phyloP scores from a whole-genome alignment of 2,113 vertebrate species.

The Menura novaehollandiae region DNA sequence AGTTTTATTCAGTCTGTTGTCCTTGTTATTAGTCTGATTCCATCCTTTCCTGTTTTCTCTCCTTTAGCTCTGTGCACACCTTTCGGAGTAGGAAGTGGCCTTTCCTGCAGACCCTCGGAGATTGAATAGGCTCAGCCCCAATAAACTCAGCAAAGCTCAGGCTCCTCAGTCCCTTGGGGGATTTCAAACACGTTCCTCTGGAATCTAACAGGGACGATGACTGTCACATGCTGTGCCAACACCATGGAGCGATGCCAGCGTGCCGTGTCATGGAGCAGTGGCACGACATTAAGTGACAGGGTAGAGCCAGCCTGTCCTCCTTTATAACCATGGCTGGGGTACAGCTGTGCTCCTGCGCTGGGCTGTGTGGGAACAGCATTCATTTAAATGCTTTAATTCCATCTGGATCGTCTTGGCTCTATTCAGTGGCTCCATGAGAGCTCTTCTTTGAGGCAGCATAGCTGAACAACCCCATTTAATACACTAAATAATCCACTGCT shows the following conservation, averaged over 20 bases:
- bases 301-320: background rate
- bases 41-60: background rate
- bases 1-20: background rate
- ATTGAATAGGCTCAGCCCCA: background rate
- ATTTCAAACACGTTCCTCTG: background rate
- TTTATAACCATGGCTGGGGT: background rate
- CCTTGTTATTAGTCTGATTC: background rate
- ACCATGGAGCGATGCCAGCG: background rate
- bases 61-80: background rate
- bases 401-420: slow-evolving; percentile 28
- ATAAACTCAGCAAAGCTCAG: background rate
- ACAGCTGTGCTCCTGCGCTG: background rate
- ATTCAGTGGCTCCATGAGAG: background rate
- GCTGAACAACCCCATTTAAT: background rate
- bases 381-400: slow-evolving; percentile 1
- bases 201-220: background rate
- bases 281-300: background rate
- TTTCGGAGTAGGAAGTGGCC: background rate
- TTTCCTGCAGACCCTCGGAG: background rate
- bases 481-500: background rate
- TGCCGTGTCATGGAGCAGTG: background rate
- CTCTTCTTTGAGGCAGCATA: background rate
- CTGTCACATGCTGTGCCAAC: background rate
- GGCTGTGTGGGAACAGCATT: background rate
- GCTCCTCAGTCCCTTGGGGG: background rate